Evolutionary conservation across 2,888 invertebrate species (phyloP).

Genomic region (Mesorhabditis spiculigera): DNA sequence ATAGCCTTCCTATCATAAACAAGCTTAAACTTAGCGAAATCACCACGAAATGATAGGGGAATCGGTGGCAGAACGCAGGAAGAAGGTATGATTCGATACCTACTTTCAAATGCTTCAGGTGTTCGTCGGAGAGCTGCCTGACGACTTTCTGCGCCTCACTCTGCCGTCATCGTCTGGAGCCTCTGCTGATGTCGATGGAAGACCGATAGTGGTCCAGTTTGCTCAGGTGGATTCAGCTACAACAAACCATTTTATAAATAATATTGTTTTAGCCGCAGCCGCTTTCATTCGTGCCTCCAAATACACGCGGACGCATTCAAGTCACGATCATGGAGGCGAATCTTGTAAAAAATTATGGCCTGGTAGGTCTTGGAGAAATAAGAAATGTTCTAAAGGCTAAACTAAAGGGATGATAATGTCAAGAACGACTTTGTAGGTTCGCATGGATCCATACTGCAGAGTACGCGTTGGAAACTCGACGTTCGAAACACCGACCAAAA

Average conservation of each 20-base stretch:
- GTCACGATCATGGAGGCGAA: constrained; percentile 53
- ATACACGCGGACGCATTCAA: constrained; percentile 56
- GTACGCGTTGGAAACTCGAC: constrained; percentile 87
- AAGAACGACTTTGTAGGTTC: constrained; percentile 69
- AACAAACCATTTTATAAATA: neutral
- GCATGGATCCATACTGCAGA: constrained; percentile 94
- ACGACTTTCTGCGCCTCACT: constrained; percentile 45
- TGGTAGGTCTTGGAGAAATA: constrained; percentile 25
- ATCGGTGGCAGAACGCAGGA: constrained; percentile 26
- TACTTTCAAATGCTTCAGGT: constrained; percentile 24
- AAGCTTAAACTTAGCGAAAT: too few relatives aligned
- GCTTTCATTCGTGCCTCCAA: constrained; percentile 56
- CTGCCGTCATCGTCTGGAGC: constrained; percentile 19
- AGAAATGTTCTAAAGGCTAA: neutral
- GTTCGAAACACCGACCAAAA: constrained; percentile 90
- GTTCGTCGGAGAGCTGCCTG: constrained; percentile 41
- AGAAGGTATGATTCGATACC: constrained; percentile 14
- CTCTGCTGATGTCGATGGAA: constrained; percentile 15
- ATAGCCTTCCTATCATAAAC: too few relatives aligned
- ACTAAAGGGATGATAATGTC: neutral
- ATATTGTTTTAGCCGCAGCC: neutral
- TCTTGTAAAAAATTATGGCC: constrained; percentile 54
- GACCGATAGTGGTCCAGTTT: constrained; percentile 11
- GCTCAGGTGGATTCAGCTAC: constrained; percentile 7
- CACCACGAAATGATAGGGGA: constrained; percentile 14